phyloP scores from a whole-genome alignment of 2,797 vertebrate genomes.

The Erethizon dorsatum region DNA sequence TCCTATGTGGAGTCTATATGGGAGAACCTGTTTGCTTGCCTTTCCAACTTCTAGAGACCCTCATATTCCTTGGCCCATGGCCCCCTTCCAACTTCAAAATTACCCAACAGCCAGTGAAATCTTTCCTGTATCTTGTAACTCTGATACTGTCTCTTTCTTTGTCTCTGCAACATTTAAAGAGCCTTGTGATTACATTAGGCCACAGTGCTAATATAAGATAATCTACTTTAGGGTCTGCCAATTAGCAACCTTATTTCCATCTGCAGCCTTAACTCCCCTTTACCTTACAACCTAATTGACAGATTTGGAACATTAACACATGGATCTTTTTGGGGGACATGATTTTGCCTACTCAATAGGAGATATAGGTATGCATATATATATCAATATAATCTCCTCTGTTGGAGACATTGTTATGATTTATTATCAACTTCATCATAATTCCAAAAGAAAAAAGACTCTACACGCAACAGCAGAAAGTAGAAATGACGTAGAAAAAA shows the following conservation, averaged over 20 bases:
- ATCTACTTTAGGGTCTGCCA: constrained; percentile 33
- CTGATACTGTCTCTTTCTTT: neutral
- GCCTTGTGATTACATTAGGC: neutral
- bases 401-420: neutral
- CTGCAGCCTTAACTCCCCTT: constrained; percentile 50
- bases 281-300: constrained; percentile 53
- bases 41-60: neutral
- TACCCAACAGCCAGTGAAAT: neutral
- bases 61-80: neutral
- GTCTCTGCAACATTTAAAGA: constrained; percentile 16
- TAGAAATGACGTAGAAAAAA: constrained; percentile 42
- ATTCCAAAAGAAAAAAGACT: constrained; percentile 56
- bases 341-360: constrained; percentile 8
- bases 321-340: neutral
- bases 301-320: constrained; percentile 24
- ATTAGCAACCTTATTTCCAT: constrained; percentile 50
- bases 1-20: neutral
- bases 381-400: neutral
- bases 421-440: neutral
- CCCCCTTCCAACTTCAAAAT: neutral
- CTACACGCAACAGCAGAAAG: constrained; percentile 5
- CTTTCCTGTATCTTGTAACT: neutral
- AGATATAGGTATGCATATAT: neutral
- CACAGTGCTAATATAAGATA: constrained; percentile 21
- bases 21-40: neutral